Conservation (phyloP, 2,888 invertebrate species). For the Linyphia triangularis region DNA sequence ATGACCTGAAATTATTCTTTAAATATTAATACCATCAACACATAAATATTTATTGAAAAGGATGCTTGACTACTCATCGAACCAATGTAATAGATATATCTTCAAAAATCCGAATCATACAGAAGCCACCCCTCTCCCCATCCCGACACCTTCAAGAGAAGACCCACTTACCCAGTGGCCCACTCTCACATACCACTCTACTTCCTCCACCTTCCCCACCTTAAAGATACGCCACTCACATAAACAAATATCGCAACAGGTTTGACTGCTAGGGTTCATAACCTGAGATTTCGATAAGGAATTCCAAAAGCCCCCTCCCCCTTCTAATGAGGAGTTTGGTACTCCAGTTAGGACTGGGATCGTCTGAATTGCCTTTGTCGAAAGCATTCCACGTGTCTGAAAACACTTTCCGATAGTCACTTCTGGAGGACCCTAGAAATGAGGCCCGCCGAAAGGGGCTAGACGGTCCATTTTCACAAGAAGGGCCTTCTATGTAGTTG, state of each 20-base stretch:
- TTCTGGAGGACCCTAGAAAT: neutral
- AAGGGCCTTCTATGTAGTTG: no score
- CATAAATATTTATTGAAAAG: no score
- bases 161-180: conserved; percentile 67
- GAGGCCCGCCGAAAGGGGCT: conserved; percentile 13
- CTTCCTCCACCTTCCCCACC: neutral
- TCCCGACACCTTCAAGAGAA: neutral
- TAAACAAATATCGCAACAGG: conserved; percentile 53
- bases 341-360: neutral
- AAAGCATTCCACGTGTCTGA: conserved; percentile 27
- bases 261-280: conserved; percentile 28
- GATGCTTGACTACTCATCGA: no score
- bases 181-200: conserved; percentile 29
- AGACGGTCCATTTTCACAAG: conserved; percentile 19
- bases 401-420: neutral
- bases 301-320: neutral
- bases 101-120: neutral
- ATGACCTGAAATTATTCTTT: no score
- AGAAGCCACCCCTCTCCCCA: neutral
- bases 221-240: conserved; percentile 5
- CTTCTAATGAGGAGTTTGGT: conserved; percentile 21
- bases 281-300: conserved; percentile 32
- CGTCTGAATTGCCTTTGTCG: neutral
- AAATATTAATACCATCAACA: no score
- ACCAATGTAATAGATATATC: neutral